phyloP scores from a whole-genome alignment of 2,113 vertebrate genomes.

The Pelvicachromis taeniatus region DNA sequence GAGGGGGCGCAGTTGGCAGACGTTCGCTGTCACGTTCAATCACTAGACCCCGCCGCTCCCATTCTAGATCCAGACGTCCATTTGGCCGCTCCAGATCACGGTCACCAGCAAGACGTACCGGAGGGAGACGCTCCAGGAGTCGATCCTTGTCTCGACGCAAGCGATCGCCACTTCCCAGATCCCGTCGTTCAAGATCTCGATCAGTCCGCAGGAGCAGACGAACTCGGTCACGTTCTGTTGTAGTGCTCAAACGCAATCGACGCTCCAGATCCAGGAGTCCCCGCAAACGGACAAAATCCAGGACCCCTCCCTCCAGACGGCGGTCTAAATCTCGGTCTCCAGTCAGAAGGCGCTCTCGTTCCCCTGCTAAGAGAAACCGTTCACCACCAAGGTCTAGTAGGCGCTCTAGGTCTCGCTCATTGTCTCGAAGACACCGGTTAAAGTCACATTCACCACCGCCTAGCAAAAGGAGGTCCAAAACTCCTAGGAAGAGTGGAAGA shows the following conservation, averaged over 20 bases:
- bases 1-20: constrained; percentile 38
- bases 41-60: constrained; percentile 50
- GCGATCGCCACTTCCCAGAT: constrained; percentile 63
- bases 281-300: constrained; percentile 64
- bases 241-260: constrained; percentile 58
- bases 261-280: constrained; percentile 67
- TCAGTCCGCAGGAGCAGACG: constrained; percentile 60
- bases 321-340: constrained; percentile 65
- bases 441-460: constrained; percentile 51
- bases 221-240: constrained; percentile 70
- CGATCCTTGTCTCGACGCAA: constrained; percentile 59
- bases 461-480: constrained; percentile 61
- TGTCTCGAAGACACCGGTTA: constrained; percentile 42
- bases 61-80: constrained; percentile 65
- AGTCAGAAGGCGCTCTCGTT: constrained; percentile 56
- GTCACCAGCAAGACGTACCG: constrained; percentile 45
- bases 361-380: constrained; percentile 61
- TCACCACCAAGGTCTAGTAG: constrained; percentile 45
- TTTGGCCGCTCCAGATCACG: constrained; percentile 64
- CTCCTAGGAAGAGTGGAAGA: constrained; percentile 47
- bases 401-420: constrained; percentile 60
- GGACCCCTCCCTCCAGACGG: constrained; percentile 42
- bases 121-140: constrained; percentile 68
- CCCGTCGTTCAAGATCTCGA: constrained; percentile 67
- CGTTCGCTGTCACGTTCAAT: constrained; percentile 69